These are phyloP conservation scores for Pogonophryne albipinna DNA, from an alignment of 2,797 vertebrate genomes.

Conservation along the genomic window DNA sequence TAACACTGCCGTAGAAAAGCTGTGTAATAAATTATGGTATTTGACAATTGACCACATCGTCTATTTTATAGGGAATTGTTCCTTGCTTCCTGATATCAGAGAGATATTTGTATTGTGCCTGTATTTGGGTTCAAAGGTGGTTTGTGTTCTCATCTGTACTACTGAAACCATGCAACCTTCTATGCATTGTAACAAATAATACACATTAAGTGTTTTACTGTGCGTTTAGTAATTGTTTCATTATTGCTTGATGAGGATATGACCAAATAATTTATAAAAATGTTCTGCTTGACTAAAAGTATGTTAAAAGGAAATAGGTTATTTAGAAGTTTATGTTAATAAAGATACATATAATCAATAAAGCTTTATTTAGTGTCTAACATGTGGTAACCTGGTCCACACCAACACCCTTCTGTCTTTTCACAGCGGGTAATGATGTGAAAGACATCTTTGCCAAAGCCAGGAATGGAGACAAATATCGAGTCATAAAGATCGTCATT, in stretches of 20 bases:
- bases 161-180: not conserved
- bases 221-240: not conserved
- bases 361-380: not conserved
- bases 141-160: not conserved
- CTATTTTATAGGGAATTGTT: not conserved
- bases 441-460: slow-evolving; percentile 93
- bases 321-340: too few species aligned
- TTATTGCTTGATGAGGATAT: not conserved
- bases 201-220: not conserved
- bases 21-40: not conserved
- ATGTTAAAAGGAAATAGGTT: not conserved
- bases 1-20: not conserved
- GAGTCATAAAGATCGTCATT: slow-evolving; percentile 94
- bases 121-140: slow-evolving; percentile 1
- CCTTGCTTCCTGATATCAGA: not conserved
- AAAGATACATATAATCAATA: not conserved
- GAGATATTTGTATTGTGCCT: not conserved
- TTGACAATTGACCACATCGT: not conserved
- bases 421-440: slow-evolving; percentile 90
- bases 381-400: slow-evolving; percentile 9
- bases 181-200: not conserved
- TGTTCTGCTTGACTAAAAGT: not conserved
- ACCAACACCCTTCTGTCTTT: slow-evolving; percentile 35
- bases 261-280: not conserved
- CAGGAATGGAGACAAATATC: slow-evolving; percentile 90